phyloP scores from a whole-genome alignment of 2,113 vertebrate genomes.

The Telmatochromis sp. region DNA sequence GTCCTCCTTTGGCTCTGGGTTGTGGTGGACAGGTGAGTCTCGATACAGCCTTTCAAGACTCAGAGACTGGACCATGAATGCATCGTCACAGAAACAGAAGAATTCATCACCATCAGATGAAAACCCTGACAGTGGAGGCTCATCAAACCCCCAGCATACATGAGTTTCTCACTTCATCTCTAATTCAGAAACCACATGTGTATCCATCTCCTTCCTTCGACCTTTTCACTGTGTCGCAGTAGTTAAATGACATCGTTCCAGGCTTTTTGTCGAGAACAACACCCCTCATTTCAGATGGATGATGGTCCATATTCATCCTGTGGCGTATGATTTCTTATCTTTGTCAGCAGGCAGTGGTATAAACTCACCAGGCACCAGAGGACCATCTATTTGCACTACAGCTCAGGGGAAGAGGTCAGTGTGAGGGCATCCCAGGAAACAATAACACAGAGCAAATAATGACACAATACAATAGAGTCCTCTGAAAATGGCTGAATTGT shows the following conservation, averaged over 20 bases:
- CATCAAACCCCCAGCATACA: not conserved
- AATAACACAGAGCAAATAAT: slow-evolving; percentile 36
- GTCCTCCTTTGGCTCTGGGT: not conserved
- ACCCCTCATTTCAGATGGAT: slow-evolving; percentile 26
- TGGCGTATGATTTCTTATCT: slow-evolving; percentile 43
- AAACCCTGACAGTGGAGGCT: not conserved
- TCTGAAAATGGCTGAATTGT: slow-evolving; percentile 28
- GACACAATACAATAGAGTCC: slow-evolving; percentile 29
- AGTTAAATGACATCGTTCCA: slow-evolving; percentile 2
- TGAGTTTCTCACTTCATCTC: not conserved
- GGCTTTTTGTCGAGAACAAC: slow-evolving; percentile 17
- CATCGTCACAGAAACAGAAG: not conserved
- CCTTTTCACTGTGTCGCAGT: not conserved
- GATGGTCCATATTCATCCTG: not conserved
- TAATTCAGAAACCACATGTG: not conserved
- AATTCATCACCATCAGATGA: not conserved
- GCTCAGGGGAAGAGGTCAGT: slow-evolving; percentile 55
- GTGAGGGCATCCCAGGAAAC: slow-evolving; percentile 25
- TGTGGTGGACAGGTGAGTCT: not conserved
- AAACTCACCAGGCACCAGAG: not conserved
- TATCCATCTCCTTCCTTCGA: not conserved
- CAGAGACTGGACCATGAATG: not conserved
- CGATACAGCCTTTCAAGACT: not conserved
- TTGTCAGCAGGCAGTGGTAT: slow-evolving; percentile 2
- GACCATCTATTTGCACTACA: slow-evolving; percentile 25